phyloP scores from a whole-genome alignment of 2,888 invertebrate species.

The Agelastica alni region DNA sequence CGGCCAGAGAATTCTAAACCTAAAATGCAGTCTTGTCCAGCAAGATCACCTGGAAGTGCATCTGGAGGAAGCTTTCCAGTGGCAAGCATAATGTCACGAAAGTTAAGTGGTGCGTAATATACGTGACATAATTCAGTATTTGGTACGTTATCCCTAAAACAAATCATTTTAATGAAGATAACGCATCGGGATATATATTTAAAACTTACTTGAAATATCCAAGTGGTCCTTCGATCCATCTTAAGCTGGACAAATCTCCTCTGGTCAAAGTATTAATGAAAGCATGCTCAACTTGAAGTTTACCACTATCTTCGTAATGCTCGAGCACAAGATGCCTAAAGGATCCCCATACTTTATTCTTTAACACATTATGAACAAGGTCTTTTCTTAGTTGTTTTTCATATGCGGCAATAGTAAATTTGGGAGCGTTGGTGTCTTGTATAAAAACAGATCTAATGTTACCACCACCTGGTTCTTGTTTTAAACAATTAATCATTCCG shows the following conservation, averaged over 20 bases:
- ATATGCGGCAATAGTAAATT: conserved; percentile 67
- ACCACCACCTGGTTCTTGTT: conserved; percentile 82
- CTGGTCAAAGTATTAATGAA: conserved; percentile 91
- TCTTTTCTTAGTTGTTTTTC: conserved; percentile 71
- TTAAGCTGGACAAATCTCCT: conserved; percentile 90
- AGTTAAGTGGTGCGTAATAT: conserved; percentile 93
- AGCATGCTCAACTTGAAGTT: conserved; percentile 82
- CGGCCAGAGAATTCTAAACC: conserved; percentile 94
- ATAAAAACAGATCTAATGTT: conserved; percentile 75
- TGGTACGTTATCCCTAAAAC: conserved; percentile 56
- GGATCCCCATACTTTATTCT: conserved; percentile 82
- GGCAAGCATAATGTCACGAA: conserved; percentile 97
- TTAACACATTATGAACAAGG: conserved; percentile 83
- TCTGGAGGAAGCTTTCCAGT: conserved; percentile 97
- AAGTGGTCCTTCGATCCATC: conserved; percentile 90
- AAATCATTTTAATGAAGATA: too few species aligned
- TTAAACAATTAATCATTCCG: conserved; percentile 89
- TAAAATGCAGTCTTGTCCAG: conserved; percentile 89
- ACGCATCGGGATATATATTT: background rate
- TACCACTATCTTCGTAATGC: conserved; percentile 49
- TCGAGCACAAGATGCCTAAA: conserved; percentile 80
- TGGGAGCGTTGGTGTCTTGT: conserved; percentile 65
- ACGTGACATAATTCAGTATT: conserved; percentile 78
- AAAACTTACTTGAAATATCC: conserved; percentile 63
- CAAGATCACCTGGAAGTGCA: conserved; percentile 88